Base-by-base conservation (phyloP, 2,113 vertebrate genomes). In the Dascyllus trimaculatus region DNA sequence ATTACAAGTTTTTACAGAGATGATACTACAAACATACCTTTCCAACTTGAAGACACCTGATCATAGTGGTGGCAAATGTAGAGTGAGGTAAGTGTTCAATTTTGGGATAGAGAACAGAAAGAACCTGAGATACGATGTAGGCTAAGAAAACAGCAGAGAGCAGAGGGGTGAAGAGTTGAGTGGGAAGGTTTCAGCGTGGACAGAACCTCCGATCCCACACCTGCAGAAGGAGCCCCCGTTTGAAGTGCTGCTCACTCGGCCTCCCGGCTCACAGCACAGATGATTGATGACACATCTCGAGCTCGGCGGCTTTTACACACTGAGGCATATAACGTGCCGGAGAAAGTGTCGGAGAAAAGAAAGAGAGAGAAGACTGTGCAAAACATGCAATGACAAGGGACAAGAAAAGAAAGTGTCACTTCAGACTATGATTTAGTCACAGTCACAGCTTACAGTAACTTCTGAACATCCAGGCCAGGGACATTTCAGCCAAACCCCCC, bases 361-460 rank as follows among this genome's bases (percentile, higher is more conserved):
- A 62, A 75, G 54, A 22, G 83, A 59, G 32, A n/a, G 19, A 51
- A 88, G 77, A 85, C 75, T 78, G 86, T 89, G 73, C 65, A 71
- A 84, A 91, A 87, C 72, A 85, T 89, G 86, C 87, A 72, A 67
- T n/a, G 60, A 70, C 52, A 57, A 45, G 32, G 61, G 70, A 83
- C 85, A 85, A 84, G 78, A 91, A 92, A 93, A 85, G 86, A 91
- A 91, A 77, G 89, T 90, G 86, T 88, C 86, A 80, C 83, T 82
- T 62, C 48, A 77, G 87, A 90, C 65, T 75, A 62, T 18, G 73
- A 78, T 65, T 84, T 84, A 91, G 85, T 93, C 92, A 90, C 86
- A 88, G 46, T 89, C 85, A 90, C 85, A 90, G 78, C 74, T 87
- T 88, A 86, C 81, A 82, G 78, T 89, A 81, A 80, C 73, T 74